Percentiles rank a stretch among this genome's conserved stretches.
Conservation (phyloP, 2,113 vertebrate genomes). For the Hippocampus guttulatus region DNA sequence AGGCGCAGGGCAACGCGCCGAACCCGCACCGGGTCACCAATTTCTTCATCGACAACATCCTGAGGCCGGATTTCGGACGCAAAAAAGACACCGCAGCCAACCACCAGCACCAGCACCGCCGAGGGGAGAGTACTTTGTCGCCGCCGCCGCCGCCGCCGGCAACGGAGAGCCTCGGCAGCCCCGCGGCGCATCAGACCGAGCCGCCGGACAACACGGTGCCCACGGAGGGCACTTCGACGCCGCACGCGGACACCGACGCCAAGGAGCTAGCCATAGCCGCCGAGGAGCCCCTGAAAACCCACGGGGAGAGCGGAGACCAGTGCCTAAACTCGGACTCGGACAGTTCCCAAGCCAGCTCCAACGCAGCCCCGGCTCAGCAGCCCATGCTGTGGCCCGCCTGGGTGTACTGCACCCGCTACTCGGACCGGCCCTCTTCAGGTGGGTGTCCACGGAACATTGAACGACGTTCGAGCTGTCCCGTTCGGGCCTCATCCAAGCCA, state of each 20-base stretch:
- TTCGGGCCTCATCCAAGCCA: not conserved
- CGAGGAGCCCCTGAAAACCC: constrained; percentile 79
- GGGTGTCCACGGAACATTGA: constrained; percentile 67
- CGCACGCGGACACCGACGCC: constrained; percentile 67
- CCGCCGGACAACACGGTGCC: constrained; percentile 71
- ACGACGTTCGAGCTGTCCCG: constrained; percentile 49
- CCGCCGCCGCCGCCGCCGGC: constrained; percentile 36
- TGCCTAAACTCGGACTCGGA: constrained; percentile 95
- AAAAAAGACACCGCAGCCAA: constrained; percentile 75
- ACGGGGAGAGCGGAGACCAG: constrained; percentile 80
- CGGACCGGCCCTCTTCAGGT: constrained; percentile 98
- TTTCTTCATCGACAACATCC: constrained; percentile 97
- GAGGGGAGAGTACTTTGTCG: constrained; percentile 60
- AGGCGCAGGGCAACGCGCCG: constrained; percentile 81
- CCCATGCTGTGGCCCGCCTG: constrained; percentile 97
- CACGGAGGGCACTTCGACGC: constrained; percentile 82
- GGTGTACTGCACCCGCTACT: constrained; percentile 98
- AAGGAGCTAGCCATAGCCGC: constrained; percentile 77
- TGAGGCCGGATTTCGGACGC: constrained; percentile 88
- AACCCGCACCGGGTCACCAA: constrained; percentile 88
- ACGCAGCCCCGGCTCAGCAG: constrained; percentile 71
- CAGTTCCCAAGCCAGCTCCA: constrained; percentile 89
- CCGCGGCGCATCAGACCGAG: constrained; percentile 69
- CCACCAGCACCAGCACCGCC: constrained; percentile 22
- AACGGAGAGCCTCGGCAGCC: constrained; percentile 69